phyloP scores from a whole-genome alignment of 1,140 invertebrate genomes.

The Ceratosolen solmsi region DNA sequence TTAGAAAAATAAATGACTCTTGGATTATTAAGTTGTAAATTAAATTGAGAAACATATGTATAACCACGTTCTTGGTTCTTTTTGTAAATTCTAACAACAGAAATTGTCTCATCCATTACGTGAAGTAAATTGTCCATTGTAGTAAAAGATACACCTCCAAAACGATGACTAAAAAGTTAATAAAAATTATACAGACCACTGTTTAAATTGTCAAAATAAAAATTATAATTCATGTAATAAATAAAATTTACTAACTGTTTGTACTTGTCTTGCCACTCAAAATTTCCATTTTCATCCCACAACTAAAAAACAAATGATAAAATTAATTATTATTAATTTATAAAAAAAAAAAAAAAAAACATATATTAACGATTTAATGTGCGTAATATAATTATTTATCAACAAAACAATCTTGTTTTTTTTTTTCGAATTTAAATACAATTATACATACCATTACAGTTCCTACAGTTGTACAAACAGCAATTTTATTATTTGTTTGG shows the following conservation, averaged over 20 bases:
- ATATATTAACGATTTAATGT: background rate
- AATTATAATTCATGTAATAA: slow-evolving; percentile 7
- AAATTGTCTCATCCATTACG: slow-evolving; percentile 60
- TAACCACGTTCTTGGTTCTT: slow-evolving; percentile 46
- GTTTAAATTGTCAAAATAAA: background rate
- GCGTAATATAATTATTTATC: background rate
- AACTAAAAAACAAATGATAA: slow-evolving; percentile 56
- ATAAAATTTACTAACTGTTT: slow-evolving; percentile 40
- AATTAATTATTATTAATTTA: slow-evolving; percentile 25
- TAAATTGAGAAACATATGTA: slow-evolving; percentile 59
- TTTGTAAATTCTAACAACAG: slow-evolving; percentile 55
- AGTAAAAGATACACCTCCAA: slow-evolving; percentile 61
- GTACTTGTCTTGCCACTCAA: slow-evolving; percentile 45
- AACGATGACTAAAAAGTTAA: slow-evolving; percentile 55
- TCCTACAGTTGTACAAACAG: slow-evolving; percentile 63
- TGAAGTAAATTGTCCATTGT: slow-evolving; percentile 57
- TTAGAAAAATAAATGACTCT: slow-evolving; percentile 62
- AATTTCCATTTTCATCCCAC: slow-evolving; percentile 59
- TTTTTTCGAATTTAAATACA: background rate
- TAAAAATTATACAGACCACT: background rate
- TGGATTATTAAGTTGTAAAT: slow-evolving; percentile 55
- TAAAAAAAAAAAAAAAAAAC: slow-evolving; percentile 19
- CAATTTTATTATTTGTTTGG: slow-evolving; percentile 58
- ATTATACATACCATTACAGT: slow-evolving; percentile 58
- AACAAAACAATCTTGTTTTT: background rate